A percentile compares a stretch with the other conserved stretches of the same genome.
These are phyloP conservation scores for Rotaria macrura DNA, from an alignment of 2,888 invertebrate genomes.

Conservation along the genomic window DNA sequence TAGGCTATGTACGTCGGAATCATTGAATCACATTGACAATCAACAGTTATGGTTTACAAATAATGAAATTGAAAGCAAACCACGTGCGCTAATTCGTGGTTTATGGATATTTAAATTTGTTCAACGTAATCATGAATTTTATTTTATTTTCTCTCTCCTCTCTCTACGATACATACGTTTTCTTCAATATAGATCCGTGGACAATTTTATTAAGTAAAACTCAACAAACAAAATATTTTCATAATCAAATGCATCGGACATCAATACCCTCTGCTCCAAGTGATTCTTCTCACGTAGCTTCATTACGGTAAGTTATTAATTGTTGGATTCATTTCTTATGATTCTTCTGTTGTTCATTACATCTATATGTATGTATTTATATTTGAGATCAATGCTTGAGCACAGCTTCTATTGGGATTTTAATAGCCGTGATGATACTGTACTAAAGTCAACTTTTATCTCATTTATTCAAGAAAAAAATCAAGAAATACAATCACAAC, in stretches of 20 bases:
- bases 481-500: background rate
- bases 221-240: background rate
- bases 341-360: too few species aligned
- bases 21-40: background rate
- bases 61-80: background rate
- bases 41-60: background rate
- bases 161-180: too few species aligned
- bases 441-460: background rate
- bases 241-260: background rate
- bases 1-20: background rate
- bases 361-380: background rate
- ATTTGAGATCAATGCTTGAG: slow-evolving; percentile 2
- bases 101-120: slow-evolving; percentile 14
- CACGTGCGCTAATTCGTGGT: background rate
- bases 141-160: too few species aligned
- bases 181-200: background rate
- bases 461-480: slow-evolving; percentile 18
- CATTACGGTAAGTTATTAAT: background rate
- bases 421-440: background rate
- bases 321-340: too few species aligned
- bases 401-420: slow-evolving; percentile 20
- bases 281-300: background rate
- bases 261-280: background rate
- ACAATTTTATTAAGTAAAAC: background rate
- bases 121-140: background rate